These are phyloP conservation scores for Anthrax anthrax DNA, from an alignment of 2,888 invertebrate species.

Conservation along the genomic window DNA sequence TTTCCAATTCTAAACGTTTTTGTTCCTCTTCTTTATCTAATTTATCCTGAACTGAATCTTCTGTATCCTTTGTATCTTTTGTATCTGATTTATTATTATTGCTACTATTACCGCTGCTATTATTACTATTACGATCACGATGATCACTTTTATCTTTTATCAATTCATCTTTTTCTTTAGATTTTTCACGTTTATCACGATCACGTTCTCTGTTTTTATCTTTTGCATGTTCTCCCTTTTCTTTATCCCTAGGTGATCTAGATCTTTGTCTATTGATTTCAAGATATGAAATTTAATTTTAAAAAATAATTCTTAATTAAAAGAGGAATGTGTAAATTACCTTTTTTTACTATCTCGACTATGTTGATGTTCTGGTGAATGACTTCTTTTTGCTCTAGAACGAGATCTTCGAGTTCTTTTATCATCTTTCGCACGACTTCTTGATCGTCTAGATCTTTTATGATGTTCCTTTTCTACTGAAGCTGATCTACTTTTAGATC, in stretches of 20 bases:
- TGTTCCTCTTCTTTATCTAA: constrained; percentile 74
- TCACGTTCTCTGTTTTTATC: constrained; percentile 37
- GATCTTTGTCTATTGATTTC: constrained; percentile 13
- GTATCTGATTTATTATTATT: too few relatives aligned
- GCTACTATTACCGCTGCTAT: too few relatives aligned
- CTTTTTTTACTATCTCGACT: constrained; percentile 9
- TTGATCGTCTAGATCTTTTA: constrained; percentile 45
- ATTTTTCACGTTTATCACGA: constrained; percentile 31
- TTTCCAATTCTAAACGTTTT: constrained; percentile 78
- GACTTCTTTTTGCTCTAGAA: constrained; percentile 3
- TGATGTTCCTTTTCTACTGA: constrained; percentile 43
- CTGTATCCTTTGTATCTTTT: constrained; percentile 21
- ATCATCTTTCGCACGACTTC: constrained; percentile 41
- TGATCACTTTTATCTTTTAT: constrained; percentile 1
- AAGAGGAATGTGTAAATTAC: not conserved
- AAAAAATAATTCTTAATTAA: not conserved
- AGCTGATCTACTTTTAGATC: constrained; percentile 38
- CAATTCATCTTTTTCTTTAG: constrained; percentile 15
- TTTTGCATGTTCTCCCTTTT: constrained; percentile 39
- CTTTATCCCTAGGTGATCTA: constrained; percentile 14
- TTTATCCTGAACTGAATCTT: constrained; percentile 35
- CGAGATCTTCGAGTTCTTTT: constrained; percentile 5
- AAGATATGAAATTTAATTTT: constrained; percentile 1
- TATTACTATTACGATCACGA: not conserved
- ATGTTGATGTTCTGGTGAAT: constrained; percentile 4